Conservation (phyloP, 2,888 invertebrate species). For the Spisula solida region DNA sequence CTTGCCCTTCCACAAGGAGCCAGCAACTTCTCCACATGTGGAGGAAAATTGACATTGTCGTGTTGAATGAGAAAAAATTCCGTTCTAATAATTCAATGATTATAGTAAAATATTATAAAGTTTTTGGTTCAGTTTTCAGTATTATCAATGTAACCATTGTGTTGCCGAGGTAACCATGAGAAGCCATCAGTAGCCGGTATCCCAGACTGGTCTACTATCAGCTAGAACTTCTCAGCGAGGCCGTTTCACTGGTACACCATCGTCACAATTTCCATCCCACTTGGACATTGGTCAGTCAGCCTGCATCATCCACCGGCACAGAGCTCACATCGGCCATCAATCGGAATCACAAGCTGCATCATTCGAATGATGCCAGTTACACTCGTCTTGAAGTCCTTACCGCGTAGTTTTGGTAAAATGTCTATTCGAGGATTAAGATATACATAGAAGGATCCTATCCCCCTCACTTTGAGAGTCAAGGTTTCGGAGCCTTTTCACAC, state of each 20-base stretch:
- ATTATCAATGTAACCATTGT: constrained; percentile 12
- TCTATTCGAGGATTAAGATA: background rate
- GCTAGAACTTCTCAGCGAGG: background rate
- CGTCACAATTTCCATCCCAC: background rate
- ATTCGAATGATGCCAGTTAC: background rate
- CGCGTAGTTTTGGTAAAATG: background rate
- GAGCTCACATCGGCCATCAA: background rate
- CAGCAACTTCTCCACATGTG: no score
- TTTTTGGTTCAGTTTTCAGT: constrained; percentile 15
- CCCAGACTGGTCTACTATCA: constrained; percentile 19
- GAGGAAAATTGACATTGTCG: no score
- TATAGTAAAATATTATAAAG: background rate
- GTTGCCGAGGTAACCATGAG: background rate
- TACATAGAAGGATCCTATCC: background rate
- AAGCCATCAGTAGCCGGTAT: constrained; percentile 21
- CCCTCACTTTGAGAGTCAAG: constrained; percentile 7
- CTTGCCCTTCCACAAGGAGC: no score
- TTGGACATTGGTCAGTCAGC: background rate
- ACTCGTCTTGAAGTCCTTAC: background rate
- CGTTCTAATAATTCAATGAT: background rate
- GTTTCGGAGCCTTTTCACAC: background rate
- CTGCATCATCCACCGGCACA: background rate
- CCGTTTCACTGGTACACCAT: background rate
- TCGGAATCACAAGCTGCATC: background rate
- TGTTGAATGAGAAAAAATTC: no score